Evolutionary conservation across 2,113 vertebrate species (phyloP).

Genomic region (Cyprinodon variegatus): DNA sequence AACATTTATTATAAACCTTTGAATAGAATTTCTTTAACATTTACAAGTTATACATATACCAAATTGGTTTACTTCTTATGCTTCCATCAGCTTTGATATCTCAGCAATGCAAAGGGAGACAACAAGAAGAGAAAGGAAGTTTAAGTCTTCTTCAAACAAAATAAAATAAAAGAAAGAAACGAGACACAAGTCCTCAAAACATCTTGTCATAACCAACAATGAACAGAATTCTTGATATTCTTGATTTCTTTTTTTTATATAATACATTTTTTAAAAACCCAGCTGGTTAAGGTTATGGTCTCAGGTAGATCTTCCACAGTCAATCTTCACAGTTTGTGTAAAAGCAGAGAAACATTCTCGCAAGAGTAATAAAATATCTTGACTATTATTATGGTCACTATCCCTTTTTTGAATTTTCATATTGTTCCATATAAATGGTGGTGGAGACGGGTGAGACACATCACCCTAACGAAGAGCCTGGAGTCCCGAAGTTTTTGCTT

Average conservation of each 20-base stretch:
- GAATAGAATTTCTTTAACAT: conserved; percentile 84
- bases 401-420: conserved; percentile 82
- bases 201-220: conserved; percentile 88
- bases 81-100: conserved; percentile 79
- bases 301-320: conserved; percentile 89
- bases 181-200: conserved; percentile 85
- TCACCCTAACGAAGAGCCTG: conserved; percentile 54
- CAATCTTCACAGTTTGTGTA: conserved; percentile 92
- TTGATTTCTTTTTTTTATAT: conserved; percentile 75
- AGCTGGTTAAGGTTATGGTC: conserved; percentile 89
- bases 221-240: conserved; percentile 84
- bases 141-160: conserved; percentile 85
- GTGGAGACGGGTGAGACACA: conserved; percentile 72
- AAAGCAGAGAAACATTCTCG: conserved; percentile 90
- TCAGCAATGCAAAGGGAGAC: conserved; percentile 82
- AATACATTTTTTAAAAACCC: conserved; percentile 88
- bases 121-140: conserved; percentile 76
- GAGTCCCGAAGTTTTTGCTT: conserved; percentile 62
- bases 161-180: conserved; percentile 67
- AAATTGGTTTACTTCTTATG: conserved; percentile 90
- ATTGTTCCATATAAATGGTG: conserved; percentile 87
- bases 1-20: conserved; percentile 88
- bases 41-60: conserved; percentile 89
- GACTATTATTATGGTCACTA: conserved; percentile 79
- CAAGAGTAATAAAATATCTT: conserved; percentile 98